Base-by-base conservation (phyloP, 2,888 invertebrate genomes). In the Pteria penguin region DNA sequence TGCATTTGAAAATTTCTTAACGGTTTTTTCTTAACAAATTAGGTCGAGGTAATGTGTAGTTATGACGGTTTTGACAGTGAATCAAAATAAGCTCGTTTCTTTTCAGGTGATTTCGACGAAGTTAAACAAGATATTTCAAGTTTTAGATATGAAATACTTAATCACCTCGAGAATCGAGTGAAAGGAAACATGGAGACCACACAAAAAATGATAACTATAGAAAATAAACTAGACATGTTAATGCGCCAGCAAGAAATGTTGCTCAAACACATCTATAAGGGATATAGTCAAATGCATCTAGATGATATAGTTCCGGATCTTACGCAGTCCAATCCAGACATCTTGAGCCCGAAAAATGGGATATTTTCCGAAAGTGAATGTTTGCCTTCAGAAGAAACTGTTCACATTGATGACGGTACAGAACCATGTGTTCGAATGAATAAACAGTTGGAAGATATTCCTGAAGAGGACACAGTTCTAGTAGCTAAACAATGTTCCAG, bases 51-150 rank as follows among this genome's bases (percentile, higher is more conserved):
- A n/a, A n/a, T n/a, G n/a, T n/a, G n/a, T 45, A 11, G 45, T 45
- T 14, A 11, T 45, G 14, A 45, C 8, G 14, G 8, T 45, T 45
- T 11, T 45, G 45, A 45, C 45, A 8, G 8, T 22, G 22, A 57
- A 57, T 57, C 22, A 57, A 57, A 22, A 24, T 57, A 18, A 24
- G 8, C 8, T 57, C 1, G 22, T 18, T 45, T 45, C 45, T 62
- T 62, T 22, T 31, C 31, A 31, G 26, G 14, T 5, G 87, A 87
- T 74, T 88, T 88, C 58, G 90, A 90, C 45, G 90, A 90, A 68
- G 78, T 90, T 0, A 90, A 90, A 71, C 90, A 90, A 67, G 90
- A 90, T 79, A 88, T 90, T 5, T 88, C 88, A 24, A 89, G 88
- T 76, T 88, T 89, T 79, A 80, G 90, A 8, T 90, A 87, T 67